Percentiles rank a stretch among this genome's conserved stretches.
These are phyloP conservation scores for Oegoconia quadripuncta DNA, from an alignment of 2,888 invertebrate species.

Conservation along the genomic window DNA sequence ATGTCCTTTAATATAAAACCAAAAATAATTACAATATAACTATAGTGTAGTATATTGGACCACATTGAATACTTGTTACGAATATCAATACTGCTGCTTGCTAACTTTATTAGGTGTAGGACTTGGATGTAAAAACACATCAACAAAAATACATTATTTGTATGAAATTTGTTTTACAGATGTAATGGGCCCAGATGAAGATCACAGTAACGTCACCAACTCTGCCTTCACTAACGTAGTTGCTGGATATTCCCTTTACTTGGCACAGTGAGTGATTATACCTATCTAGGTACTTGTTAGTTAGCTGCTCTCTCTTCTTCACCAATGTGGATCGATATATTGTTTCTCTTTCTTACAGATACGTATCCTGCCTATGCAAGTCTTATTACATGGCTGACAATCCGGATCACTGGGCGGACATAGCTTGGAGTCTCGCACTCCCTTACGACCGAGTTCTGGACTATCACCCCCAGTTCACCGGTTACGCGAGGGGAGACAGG, in stretches of 20 bases:
- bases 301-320: not conserved
- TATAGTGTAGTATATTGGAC: too few relatives aligned
- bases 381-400: constrained; percentile 56
- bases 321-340: too few relatives aligned
- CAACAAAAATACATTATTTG: too few relatives aligned
- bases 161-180: constrained; percentile 41
- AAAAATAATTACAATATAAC: too few relatives aligned
- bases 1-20: too few relatives aligned
- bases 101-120: too few relatives aligned
- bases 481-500: constrained; percentile 58
- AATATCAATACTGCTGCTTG: too few relatives aligned
- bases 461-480: constrained; percentile 79
- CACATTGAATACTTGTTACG: too few relatives aligned
- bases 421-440: constrained; percentile 73
- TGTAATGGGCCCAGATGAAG: constrained; percentile 83
- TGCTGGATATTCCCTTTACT: constrained; percentile 76
- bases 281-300: not conserved
- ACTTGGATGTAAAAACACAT: too few relatives aligned
- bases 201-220: constrained; percentile 77
- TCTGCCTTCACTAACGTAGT: constrained; percentile 80
- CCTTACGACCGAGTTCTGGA: constrained; percentile 68
- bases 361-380: constrained; percentile 67
- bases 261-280: constrained; percentile 68
- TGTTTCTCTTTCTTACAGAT: constrained; percentile 40
- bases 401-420: constrained; percentile 64